Evolutionary conservation across 2,888 invertebrate genomes (phyloP).

Genomic region (Argyresthia albistria): DNA sequence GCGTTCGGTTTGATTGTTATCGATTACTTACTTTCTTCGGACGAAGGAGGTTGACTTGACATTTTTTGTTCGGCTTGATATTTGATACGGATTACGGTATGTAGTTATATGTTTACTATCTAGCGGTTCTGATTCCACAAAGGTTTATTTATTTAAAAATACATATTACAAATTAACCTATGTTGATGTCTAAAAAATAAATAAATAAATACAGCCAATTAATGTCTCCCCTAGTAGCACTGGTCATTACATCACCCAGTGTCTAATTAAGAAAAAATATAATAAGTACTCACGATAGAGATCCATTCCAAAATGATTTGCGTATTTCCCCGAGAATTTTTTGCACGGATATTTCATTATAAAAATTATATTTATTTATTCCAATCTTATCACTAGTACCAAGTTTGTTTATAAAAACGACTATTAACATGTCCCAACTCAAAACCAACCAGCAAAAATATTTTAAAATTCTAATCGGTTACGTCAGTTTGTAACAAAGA

Average conservation of each 20-base stretch:
- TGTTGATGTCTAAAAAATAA: too few species aligned
- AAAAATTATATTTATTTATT: slow-evolving; percentile 9
- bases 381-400: slow-evolving; percentile 5
- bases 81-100: too few species aligned
- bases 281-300: slow-evolving; percentile 33
- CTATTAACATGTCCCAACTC: background rate
- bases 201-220: too few species aligned
- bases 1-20: background rate
- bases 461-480: slow-evolving; percentile 7
- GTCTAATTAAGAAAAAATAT: slow-evolving; percentile 4
- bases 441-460: slow-evolving; percentile 4
- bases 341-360: slow-evolving; percentile 58
- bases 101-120: too few species aligned
- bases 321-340: slow-evolving; percentile 32
- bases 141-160: too few species aligned
- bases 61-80: too few species aligned
- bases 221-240: too few species aligned
- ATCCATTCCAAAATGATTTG: slow-evolving; percentile 32
- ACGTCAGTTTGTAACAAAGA: slow-evolving; percentile 9
- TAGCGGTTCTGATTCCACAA: too few species aligned
- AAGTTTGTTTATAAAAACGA: background rate
- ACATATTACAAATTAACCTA: too few species aligned
- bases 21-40: too few species aligned
- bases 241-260: too few species aligned
- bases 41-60: too few species aligned